Conservation (phyloP, 2,888 invertebrate species). For the Mimachlamys varia region DNA sequence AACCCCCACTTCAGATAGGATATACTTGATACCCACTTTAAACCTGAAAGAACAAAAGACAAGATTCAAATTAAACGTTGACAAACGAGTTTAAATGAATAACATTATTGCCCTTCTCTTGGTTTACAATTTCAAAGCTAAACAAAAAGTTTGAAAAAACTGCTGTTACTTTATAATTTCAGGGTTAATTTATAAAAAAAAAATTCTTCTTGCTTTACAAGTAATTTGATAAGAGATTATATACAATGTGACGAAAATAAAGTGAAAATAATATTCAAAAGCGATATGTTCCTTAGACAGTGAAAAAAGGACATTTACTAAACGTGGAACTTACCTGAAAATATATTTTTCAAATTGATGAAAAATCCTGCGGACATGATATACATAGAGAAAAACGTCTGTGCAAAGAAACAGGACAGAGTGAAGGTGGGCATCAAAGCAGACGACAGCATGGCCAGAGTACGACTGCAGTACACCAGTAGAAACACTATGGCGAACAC, state of each 20-base stretch:
- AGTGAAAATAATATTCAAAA: no score
- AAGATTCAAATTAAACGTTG: neutral
- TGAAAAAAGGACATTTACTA: neutral
- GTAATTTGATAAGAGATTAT: no score
- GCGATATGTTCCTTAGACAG: no score
- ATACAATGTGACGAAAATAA: no score
- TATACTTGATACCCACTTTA: slow-evolving; percentile 72
- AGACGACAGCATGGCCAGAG: slow-evolving; percentile 70
- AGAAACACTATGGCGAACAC: slow-evolving; percentile 70
- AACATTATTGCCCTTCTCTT: no score
- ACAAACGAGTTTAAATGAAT: neutral
- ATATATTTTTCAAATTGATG: slow-evolving; percentile 75
- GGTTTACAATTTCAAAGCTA: no score
- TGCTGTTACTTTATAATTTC: no score
- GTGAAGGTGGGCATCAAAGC: slow-evolving; percentile 72
- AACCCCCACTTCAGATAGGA: slow-evolving; percentile 76
- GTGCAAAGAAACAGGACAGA: slow-evolving; percentile 70
- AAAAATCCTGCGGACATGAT: slow-evolving; percentile 75
- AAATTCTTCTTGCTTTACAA: no score
- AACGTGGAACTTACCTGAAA: slow-evolving; percentile 64
- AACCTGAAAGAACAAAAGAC: slow-evolving; percentile 59
- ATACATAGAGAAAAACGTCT: slow-evolving; percentile 72
- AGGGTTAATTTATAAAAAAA: no score
- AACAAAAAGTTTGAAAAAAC: no score
- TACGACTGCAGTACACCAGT: slow-evolving; percentile 69